Evolutionary conservation across 53 echinoderm and acorn worm genomes (phyloP).

Genomic region (Apostichopus leukothele): DNA sequence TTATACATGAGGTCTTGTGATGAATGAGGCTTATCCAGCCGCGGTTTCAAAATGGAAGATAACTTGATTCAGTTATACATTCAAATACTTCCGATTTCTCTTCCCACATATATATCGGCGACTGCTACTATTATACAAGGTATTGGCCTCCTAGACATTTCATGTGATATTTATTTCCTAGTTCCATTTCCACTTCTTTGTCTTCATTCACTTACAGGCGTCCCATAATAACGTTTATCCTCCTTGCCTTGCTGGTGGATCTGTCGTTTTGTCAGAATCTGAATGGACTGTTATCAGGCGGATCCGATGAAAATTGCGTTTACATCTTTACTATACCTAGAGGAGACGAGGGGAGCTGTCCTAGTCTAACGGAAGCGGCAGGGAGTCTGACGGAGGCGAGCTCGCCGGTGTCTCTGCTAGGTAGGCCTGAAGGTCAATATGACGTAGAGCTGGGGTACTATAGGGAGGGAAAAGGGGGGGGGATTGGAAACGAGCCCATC

Average conservation of each 20-base stretch:
- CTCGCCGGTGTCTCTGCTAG: not conserved
- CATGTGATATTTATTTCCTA: not conserved
- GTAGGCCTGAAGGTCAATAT: not conserved
- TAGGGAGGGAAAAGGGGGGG: too few species aligned
- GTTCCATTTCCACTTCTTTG: not conserved
- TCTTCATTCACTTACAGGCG: not conserved
- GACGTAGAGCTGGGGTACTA: too few species aligned
- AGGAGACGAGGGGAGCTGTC: constrained; percentile 32
- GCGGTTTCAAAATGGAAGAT: too few species aligned
- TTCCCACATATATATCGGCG: too few species aligned
- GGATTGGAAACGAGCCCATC: too few species aligned
- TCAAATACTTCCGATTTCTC: too few species aligned
- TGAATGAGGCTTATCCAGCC: too few species aligned
- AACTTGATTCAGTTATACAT: too few species aligned
- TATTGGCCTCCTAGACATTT: not conserved
- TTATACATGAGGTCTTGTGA: too few species aligned
- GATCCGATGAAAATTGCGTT: constrained; percentile 44
- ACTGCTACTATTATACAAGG: too few species aligned
- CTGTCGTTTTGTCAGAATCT: not conserved
- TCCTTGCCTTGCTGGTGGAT: not conserved
- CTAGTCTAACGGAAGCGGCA: constrained; percentile 32
- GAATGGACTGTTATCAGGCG: not conserved
- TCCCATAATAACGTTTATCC: not conserved
- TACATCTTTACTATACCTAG: constrained; percentile 49
- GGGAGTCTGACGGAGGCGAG: not conserved